These are phyloP conservation scores for Heliconius hermathena DNA, from an alignment of 1,140 invertebrate genomes.

Conservation along the genomic window DNA sequence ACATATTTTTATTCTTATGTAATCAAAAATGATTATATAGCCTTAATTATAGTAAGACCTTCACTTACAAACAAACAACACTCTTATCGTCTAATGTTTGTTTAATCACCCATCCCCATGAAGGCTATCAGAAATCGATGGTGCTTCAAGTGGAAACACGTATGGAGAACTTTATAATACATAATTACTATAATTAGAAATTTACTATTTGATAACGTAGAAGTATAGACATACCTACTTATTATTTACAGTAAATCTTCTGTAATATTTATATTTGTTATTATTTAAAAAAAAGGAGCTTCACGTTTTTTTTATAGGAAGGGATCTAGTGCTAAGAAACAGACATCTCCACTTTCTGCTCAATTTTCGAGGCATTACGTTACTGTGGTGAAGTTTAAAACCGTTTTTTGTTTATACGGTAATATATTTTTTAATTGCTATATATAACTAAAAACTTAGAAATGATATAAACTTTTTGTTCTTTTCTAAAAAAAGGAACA, in stretches of 20 bases:
- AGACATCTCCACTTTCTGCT: too few relatives aligned
- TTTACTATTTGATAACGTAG: background rate
- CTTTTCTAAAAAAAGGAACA: too few relatives aligned
- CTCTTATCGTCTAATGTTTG: background rate
- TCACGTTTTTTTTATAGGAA: too few relatives aligned
- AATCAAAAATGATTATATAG: background rate
- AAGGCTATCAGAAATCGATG: slow-evolving; percentile 5
- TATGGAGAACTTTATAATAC: background rate
- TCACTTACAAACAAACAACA: background rate
- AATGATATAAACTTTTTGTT: too few relatives aligned
- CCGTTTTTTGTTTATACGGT: too few relatives aligned
- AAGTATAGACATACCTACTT: background rate
- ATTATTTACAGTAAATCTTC: background rate
- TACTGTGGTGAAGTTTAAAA: too few relatives aligned
- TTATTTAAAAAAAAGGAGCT: too few relatives aligned
- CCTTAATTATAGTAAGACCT: background rate
- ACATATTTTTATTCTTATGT: background rate
- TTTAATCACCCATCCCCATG: background rate
- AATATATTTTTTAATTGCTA: too few relatives aligned
- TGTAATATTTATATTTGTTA: background rate
- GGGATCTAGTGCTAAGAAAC: too few relatives aligned
- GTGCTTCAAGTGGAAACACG: slow-evolving; percentile 2
- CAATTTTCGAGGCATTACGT: too few relatives aligned
- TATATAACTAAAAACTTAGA: too few relatives aligned
- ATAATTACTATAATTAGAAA: slow-evolving; percentile 12